phyloP scores from a whole-genome alignment of 1,140 invertebrate species.

The Tyrophagus putrescentiae region DNA sequence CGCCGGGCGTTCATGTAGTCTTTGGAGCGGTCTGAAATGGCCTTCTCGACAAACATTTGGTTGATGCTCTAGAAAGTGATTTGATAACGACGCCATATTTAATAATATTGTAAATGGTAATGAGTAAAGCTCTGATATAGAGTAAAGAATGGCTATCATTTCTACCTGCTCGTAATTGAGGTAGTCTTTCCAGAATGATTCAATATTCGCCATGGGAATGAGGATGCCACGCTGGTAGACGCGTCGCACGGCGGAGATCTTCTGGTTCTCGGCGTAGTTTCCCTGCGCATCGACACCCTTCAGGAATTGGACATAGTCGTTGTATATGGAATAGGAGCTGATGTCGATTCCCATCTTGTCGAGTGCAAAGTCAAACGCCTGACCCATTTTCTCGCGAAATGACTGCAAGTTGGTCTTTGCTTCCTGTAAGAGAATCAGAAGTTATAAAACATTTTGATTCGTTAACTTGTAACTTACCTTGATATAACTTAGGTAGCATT shows the following conservation, averaged over 20 bases:
- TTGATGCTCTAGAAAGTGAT: constrained; percentile 89
- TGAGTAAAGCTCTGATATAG: not conserved
- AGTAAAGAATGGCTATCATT: no score
- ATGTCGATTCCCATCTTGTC: constrained; percentile 98
- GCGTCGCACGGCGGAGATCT: constrained; percentile 91
- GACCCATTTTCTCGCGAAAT: constrained; percentile 93
- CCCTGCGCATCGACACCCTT: constrained; percentile 92
- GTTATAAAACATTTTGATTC: not conserved
- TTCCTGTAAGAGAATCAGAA: constrained; percentile 39
- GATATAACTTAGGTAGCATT: constrained; percentile 90
- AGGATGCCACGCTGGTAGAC: constrained; percentile 53
- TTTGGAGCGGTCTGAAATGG: constrained; percentile 71
- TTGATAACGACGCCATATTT: no score
- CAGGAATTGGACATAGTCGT: constrained; percentile 94
- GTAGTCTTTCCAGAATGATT: constrained; percentile 96
- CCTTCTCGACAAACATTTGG: constrained; percentile 85
- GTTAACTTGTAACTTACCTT: constrained; percentile 39
- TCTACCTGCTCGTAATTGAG: constrained; percentile 50
- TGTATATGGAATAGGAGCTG: constrained; percentile 87
- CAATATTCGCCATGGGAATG: constrained; percentile 94
- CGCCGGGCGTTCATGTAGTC: constrained; percentile 95
- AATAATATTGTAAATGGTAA: not conserved
- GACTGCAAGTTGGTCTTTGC: constrained; percentile 81
- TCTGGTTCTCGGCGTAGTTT: constrained; percentile 97
- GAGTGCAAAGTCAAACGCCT: constrained; percentile 96